Evolutionary conservation across 2,888 invertebrate species (phyloP).

Genomic region (Empis stercorea): DNA sequence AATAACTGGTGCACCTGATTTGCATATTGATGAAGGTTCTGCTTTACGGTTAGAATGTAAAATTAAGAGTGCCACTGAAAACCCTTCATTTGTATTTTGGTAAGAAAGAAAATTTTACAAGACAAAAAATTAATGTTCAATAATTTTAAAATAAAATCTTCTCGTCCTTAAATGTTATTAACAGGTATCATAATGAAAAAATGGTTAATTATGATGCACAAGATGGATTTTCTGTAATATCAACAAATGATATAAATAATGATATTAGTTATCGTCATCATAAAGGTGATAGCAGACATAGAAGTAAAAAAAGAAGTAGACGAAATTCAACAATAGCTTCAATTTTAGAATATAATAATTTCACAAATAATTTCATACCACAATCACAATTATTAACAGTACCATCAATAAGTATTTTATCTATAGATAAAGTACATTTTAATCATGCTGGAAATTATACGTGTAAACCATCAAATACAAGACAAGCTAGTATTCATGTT

Average conservation of each 20-base stretch:
- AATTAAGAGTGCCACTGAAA: constrained; percentile 35
- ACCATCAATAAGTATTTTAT: constrained; percentile 43
- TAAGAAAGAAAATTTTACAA: constrained; percentile 14
- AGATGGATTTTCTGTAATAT: constrained; percentile 40
- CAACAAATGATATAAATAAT: constrained; percentile 17
- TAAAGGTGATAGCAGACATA: constrained; percentile 42
- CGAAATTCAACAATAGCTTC: constrained; percentile 1
- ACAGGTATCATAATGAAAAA: constrained; percentile 65
- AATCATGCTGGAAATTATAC: constrained; percentile 70
- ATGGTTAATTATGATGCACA: constrained; percentile 78
- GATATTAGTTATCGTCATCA: constrained; percentile 17
- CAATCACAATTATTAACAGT: constrained; percentile 12
- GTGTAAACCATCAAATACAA: constrained; percentile 66
- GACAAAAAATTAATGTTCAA: too few species aligned
- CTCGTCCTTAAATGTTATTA: background rate
- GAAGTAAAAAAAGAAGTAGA: constrained; percentile 18
- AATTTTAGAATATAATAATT: background rate
- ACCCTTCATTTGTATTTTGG: constrained; percentile 36
- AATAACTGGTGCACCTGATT: constrained; percentile 34
- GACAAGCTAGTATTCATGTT: constrained; percentile 59
- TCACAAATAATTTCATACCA: background rate
- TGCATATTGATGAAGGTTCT: constrained; percentile 36
- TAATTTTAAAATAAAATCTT: too few species aligned
- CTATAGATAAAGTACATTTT: constrained; percentile 48
- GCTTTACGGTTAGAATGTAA: constrained; percentile 34